Evolutionary conservation across 1,140 invertebrate species (phyloP).

Genomic region (Zophobas morio): DNA sequence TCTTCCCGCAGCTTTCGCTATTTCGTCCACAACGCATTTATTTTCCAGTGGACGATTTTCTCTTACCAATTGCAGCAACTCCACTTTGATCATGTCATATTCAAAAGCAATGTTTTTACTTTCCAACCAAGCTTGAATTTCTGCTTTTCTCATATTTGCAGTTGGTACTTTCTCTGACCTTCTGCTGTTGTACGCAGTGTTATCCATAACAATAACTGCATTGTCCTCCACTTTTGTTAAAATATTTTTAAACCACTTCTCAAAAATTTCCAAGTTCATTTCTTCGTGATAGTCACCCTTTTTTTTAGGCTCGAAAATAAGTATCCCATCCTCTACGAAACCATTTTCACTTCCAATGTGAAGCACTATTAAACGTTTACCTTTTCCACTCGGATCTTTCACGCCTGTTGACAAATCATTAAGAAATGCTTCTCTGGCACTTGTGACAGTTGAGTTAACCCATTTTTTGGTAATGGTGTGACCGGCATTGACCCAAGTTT

Average conservation of each 20-base stretch:
- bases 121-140: conserved; percentile 60
- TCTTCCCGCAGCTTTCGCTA: conserved; percentile 53
- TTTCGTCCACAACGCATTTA: conserved; percentile 57
- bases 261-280: conserved; percentile 53
- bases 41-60: conserved; percentile 32
- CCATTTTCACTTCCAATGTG: conserved; percentile 51
- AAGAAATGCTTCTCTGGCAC: conserved; percentile 48
- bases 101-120: conserved; percentile 53
- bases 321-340: conserved; percentile 49
- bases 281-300: conserved; percentile 53
- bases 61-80: conserved; percentile 54
- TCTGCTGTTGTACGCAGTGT: conserved; percentile 55
- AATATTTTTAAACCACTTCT: conserved; percentile 51
- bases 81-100: conserved; percentile 51
- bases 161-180: conserved; percentile 53
- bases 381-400: conserved; percentile 55
- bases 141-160: conserved; percentile 50
- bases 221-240: conserved; percentile 45
- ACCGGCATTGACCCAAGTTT: conserved; percentile 55
- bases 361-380: conserved; percentile 50
- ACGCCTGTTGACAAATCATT: conserved; percentile 49
- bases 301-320: conserved; percentile 47
- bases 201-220: conserved; percentile 59
- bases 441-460: conserved; percentile 51
- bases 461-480: conserved; percentile 55